Evolutionary conservation across 2,888 invertebrate genomes (phyloP), one percentile per base, ranked within the genome.

Genomic region (Tenthredo scrophulariae): DNA sequence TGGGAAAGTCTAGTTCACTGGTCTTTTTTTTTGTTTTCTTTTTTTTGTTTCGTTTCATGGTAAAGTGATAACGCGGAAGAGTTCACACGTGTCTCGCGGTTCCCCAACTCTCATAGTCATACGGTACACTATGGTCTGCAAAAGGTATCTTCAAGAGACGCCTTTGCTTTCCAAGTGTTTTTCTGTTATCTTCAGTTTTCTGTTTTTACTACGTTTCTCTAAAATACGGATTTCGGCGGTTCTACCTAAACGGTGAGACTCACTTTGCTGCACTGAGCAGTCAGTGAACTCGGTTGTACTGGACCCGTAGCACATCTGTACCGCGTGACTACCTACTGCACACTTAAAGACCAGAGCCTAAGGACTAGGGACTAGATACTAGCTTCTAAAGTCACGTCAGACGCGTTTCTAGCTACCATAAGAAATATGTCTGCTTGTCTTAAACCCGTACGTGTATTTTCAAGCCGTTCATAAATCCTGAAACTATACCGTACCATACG

Each of bases 231-330:
- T 82, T 26, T 82, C 40, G 65, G 58, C 15, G 43, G 3, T 62
- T 62, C 58, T 22, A 80, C 37, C 37, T 37, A 37, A 77, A 62
- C 54, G 80, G 58, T 80, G 46, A 58, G 22, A 46, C 5, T n/a
- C 26, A 10, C 80, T 62, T 26, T 10, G 29, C 65, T 13, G 13
- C 6, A 7, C 18, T 1, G n/a, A 37, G 82, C 65, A 82, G 62
- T 82, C 82, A 82, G 65, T 82, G 82, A 82, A 62, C 82, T 43
- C 82, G 26, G 3, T 62, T n/a, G n/a, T 37, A 29, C 43, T 37
- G 54, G 77, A 70, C 70, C 65, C 62, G 62, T 26, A 13, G 26
- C 33, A 29, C 33, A 72, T 72, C 70, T 72, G 70, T 72, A 72
- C 40, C 40, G 70, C 70, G 70, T 62, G 37, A 72, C 33, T 72